Percentiles rank a stretch among this genome's conserved stretches.
Evolutionary conservation across 2,888 invertebrate genomes (phyloP).

Genomic region (Dermolepida albohirtum): DNA sequence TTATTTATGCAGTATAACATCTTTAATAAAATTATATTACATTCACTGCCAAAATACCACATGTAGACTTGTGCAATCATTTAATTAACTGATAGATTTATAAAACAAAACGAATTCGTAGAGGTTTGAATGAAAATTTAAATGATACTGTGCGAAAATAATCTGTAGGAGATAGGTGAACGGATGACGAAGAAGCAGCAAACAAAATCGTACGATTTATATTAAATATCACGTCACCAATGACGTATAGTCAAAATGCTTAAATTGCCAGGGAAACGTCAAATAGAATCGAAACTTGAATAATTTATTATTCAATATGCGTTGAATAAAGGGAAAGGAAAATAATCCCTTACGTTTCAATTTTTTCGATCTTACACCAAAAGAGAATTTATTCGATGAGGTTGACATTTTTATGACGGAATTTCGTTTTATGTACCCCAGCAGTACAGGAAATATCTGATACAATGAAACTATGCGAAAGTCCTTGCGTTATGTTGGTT

Average conservation of each 20-base stretch:
- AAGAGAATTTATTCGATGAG: conserved; percentile 34
- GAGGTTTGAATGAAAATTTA: too few species aligned
- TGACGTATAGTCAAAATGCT: background rate
- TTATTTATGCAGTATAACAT: too few species aligned
- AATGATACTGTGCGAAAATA: too few species aligned
- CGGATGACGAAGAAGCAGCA: too few species aligned
- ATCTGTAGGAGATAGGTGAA: too few species aligned
- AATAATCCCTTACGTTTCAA: conserved; percentile 38
- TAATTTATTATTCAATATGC: conserved; percentile 34
- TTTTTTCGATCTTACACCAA: conserved; percentile 32
- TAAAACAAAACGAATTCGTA: too few species aligned
- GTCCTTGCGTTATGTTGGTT: conserved; percentile 24
- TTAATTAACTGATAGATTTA: too few species aligned
- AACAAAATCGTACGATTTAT: background rate
- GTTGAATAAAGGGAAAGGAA: conserved; percentile 17
- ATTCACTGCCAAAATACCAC: too few species aligned
- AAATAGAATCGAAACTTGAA: conserved; percentile 33
- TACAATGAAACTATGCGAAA: conserved; percentile 14
- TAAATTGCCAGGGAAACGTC: conserved; percentile 23
- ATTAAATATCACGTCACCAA: conserved; percentile 14
- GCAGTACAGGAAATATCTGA: conserved; percentile 28
- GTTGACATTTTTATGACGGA: conserved; percentile 39
- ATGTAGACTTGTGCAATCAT: too few species aligned
- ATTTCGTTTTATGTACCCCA: conserved; percentile 34
- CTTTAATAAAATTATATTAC: too few species aligned